Evolutionary conservation across 2,113 vertebrate genomes (phyloP).

Genomic region (Lonchura striata): DNA sequence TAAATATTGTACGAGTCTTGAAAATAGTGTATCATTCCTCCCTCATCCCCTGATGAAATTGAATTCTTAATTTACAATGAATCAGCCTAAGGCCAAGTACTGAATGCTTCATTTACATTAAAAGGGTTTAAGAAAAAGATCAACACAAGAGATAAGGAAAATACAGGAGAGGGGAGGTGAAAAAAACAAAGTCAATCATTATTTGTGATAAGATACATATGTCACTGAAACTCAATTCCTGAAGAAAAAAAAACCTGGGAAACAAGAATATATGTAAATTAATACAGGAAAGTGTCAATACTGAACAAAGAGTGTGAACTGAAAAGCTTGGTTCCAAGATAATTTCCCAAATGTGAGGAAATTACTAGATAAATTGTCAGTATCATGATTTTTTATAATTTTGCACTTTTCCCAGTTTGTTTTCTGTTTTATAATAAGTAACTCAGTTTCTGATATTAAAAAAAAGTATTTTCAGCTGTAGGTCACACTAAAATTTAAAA

Average conservation of each 20-base stretch:
- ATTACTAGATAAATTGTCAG: background rate
- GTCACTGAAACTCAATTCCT: background rate
- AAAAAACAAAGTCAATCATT: background rate
- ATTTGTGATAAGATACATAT: background rate
- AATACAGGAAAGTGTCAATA: background rate
- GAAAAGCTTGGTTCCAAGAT: background rate
- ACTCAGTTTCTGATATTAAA: background rate
- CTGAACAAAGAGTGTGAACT: background rate
- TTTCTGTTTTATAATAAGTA: background rate
- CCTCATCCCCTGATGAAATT: background rate
- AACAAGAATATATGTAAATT: background rate
- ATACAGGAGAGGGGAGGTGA: background rate
- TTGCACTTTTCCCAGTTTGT: background rate
- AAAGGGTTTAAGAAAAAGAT: background rate
- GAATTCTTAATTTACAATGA: conserved; percentile 14
- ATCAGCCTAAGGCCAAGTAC: background rate
- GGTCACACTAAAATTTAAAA: background rate
- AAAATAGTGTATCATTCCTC: background rate
- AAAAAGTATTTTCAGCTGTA: background rate
- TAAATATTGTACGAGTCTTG: background rate
- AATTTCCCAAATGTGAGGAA: background rate
- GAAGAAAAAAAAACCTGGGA: background rate
- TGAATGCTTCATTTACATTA: conserved; percentile 22
- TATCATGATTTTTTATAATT: background rate
- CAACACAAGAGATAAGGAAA: background rate